phyloP scores from a whole-genome alignment of 2,113 vertebrate genomes.

The Calonectris borealis region DNA sequence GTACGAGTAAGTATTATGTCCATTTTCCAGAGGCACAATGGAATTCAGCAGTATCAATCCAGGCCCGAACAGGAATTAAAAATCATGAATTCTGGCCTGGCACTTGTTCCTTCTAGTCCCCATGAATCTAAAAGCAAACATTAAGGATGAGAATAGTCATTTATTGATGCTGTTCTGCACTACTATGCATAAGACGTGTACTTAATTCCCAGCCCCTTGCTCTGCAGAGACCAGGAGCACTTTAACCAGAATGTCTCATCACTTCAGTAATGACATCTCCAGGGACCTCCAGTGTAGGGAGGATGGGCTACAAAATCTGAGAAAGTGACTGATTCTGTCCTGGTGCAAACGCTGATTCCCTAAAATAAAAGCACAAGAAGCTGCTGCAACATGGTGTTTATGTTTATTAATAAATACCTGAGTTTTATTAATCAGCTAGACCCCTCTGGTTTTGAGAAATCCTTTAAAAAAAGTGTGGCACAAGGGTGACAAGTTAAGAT shows the following conservation, averaged over 20 bases:
- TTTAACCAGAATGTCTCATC: conserved; percentile 27
- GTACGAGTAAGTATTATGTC: not conserved
- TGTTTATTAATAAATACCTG: not conserved
- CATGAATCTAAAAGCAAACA: not conserved
- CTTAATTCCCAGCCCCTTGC: conserved; percentile 8
- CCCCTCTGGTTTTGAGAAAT: not conserved
- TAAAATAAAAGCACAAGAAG: not conserved
- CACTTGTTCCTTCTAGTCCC: not conserved
- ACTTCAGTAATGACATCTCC: conserved; percentile 28
- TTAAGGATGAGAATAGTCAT: not conserved
- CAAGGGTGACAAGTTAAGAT: not conserved
- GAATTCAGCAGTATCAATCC: not conserved
- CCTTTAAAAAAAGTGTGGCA: not conserved
- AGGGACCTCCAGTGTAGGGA: not conserved
- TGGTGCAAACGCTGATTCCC: not conserved
- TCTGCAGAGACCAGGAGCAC: not conserved
- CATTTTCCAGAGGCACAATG: not conserved
- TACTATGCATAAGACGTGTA: not conserved
- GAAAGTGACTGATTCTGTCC: not conserved
- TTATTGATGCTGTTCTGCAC: not conserved
- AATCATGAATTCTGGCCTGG: not conserved
- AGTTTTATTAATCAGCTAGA: not conserved
- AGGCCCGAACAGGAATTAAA: not conserved
- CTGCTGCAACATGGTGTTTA: not conserved
- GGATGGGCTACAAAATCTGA: not conserved